A percentile compares a stretch with the other conserved stretches of the same genome.
Conservation (phyloP, 1,140 invertebrate species). For the silkworm (Bombyx mori) region ASM3026992v2 NC_085116.1:17729501-17730000, state of each 20-base stretch:
- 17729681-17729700: slow-evolving; percentile 38
- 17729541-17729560: slow-evolving; percentile 75
- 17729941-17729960: slow-evolving; percentile 51
- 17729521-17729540: slow-evolving; percentile 59
- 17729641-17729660: slow-evolving; percentile 47
- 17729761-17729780: slow-evolving; percentile 43
- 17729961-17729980: slow-evolving; percentile 26
- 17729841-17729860: slow-evolving; percentile 70
- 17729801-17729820: slow-evolving; percentile 70
- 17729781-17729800: slow-evolving; percentile 28
- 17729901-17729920: slow-evolving; percentile 67
- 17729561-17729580: slow-evolving; percentile 47
- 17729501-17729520: slow-evolving; percentile 76
- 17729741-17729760: slow-evolving; percentile 56
- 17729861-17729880: slow-evolving; percentile 45
- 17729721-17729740: slow-evolving; percentile 74
- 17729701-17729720: slow-evolving; percentile 72
- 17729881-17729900: slow-evolving; percentile 71
- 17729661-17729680: slow-evolving; percentile 56
- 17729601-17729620: slow-evolving; percentile 62
- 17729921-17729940: slow-evolving; percentile 37
- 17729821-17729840: slow-evolving; percentile 72
- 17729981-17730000: slow-evolving; percentile 65
- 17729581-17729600: slow-evolving; percentile 61
- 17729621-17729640: slow-evolving; percentile 52